Percentiles rank a stretch among this genome's conserved stretches.
Evolutionary conservation across 2,113 vertebrate species (phyloP).

Genomic region (Gallinago media): DNA sequence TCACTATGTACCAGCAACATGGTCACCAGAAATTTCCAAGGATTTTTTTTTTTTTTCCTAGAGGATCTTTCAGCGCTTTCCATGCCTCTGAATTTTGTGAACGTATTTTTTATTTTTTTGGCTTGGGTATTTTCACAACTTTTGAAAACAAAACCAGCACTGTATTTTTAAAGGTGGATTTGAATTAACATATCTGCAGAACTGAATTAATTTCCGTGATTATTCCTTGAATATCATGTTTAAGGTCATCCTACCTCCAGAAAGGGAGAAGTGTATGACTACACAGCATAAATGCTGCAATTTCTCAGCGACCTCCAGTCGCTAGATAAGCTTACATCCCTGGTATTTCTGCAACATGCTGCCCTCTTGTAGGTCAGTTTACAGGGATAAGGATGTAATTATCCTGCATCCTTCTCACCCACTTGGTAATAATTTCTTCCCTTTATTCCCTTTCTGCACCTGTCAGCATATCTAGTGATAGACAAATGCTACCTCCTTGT

Average conservation of each 20-base stretch:
- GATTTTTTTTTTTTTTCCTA: background rate
- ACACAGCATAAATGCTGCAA: background rate
- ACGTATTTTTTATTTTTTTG: background rate
- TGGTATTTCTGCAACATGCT: background rate
- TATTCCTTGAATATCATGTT: background rate
- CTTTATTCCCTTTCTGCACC: background rate
- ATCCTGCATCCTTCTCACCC: background rate
- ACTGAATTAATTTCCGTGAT: background rate
- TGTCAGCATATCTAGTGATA: background rate
- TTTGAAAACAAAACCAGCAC: background rate
- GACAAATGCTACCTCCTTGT: background rate
- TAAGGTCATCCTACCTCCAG: background rate
- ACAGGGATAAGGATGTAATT: background rate
- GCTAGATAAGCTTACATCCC: background rate
- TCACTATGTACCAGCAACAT: fast-evolving
- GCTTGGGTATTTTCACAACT: background rate
- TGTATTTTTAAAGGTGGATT: background rate
- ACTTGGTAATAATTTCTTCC: background rate
- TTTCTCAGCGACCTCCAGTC: background rate
- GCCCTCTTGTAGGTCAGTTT: background rate
- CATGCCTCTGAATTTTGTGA: fast-evolving
- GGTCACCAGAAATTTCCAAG: background rate
- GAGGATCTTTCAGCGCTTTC: background rate
- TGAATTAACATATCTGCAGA: background rate
- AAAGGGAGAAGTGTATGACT: background rate